Base-by-base conservation (phyloP, 2,888 invertebrate genomes). In the Rotaria macrura region DNA sequence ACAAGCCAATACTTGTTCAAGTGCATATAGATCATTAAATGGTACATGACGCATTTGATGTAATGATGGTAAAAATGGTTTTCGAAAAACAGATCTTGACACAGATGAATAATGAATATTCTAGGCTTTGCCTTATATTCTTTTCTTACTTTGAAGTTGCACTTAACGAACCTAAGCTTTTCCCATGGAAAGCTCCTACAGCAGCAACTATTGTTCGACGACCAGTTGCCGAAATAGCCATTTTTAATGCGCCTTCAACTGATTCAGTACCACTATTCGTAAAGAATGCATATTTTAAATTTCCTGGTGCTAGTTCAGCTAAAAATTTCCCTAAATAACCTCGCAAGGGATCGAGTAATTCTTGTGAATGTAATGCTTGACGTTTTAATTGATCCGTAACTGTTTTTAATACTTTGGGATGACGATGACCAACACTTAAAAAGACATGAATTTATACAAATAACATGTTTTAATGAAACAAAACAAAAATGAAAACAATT, bases 351-450 rank as follows among this genome's bases (percentile, higher is more conserved):
- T 79, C 79, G 20, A 79, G 79, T n/a, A 79, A n/a, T 79, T 79
- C 79, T 43, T 79, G 79, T 38, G 43, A 43, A 79, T 79, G 79
- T 43, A 79, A 79, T 79, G 79, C 79, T 79, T 79, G 79, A n/a
- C 79, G 79, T 43, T 79, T 23, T n/a, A 79, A 79, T 79, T 79
- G 79, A 79, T 79, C 43, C 4, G 12, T 43, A 20, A 79, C 79
- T 43, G 79, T 43, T 79, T 79, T 43, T n/a, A 79, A 43, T 25
- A 79, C 43, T 79, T 79, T 79, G 43, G 79, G 79, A 79, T 79
- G 79, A 43, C 79, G 40, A 79, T 79, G 79, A n/a, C 79, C 79
- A 79, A 40, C 40, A 43, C 79, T 79, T n/a, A 20, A 43, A 79
- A 43, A 79, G 25, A 38, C n/a, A n/a, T n/a, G n/a, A n/a, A n/a